Conservation (phyloP, 2,113 vertebrate genomes). For the Blennius ocellaris region DNA sequence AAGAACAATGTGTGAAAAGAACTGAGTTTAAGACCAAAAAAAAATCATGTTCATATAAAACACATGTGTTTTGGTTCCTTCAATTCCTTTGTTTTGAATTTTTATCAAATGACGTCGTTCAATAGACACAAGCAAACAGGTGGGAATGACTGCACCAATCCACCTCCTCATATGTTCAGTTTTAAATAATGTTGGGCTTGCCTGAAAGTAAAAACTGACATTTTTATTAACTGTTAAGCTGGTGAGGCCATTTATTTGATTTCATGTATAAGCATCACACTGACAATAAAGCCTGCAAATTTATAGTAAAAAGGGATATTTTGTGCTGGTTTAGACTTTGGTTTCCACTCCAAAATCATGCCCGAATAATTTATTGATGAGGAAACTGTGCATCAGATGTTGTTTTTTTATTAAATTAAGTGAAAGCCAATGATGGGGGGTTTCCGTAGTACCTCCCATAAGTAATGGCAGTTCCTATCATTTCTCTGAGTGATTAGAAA, state of each 20-base stretch:
- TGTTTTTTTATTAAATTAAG: conserved; percentile 53
- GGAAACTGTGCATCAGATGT: conserved; percentile 54
- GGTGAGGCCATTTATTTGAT: conserved; percentile 29
- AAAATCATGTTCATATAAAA: conserved; percentile 15
- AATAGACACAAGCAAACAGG: conserved; percentile 32
- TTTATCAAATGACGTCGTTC: conserved; percentile 27
- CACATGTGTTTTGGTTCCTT: conserved; percentile 36
- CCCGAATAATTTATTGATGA: conserved; percentile 42
- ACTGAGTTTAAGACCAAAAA: conserved; percentile 24
- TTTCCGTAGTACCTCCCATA: conserved; percentile 61
- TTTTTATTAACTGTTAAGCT: conserved; percentile 38
- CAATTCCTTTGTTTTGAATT: conserved; percentile 49
- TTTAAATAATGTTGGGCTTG: conserved; percentile 23
- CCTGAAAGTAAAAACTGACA: conserved; percentile 21
- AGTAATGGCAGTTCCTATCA: conserved; percentile 52
- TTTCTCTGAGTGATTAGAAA: conserved; percentile 50
- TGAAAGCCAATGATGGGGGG: conserved; percentile 40
- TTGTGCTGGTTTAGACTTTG: conserved; percentile 19
- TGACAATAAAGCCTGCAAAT: not conserved
- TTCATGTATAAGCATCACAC: conserved; percentile 19
- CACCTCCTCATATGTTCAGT: conserved; percentile 20
- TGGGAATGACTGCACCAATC: not conserved
- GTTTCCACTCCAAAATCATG: conserved; percentile 41
- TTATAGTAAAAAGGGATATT: conserved; percentile 31
- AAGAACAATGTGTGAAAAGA: conserved; percentile 25